Evolutionary conservation across 2,113 vertebrate genomes (phyloP).

Genomic region (Falco punctatus): DNA sequence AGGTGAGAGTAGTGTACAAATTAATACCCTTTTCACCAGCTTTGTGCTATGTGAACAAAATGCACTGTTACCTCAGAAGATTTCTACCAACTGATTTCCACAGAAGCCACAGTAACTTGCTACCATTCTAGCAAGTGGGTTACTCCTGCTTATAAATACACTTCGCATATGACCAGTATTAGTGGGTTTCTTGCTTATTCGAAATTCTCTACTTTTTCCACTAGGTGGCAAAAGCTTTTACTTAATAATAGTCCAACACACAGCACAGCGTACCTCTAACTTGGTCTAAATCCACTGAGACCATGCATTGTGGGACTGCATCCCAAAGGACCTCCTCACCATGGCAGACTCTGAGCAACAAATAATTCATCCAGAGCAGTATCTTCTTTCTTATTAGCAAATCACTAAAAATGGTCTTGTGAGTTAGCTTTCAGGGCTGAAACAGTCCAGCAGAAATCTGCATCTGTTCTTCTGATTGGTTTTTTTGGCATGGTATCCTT

Average conservation of each 20-base stretch:
- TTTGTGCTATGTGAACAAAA: not conserved
- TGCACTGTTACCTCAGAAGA: not conserved
- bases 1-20: not conserved
- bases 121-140: not conserved
- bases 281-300: not conserved
- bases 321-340: not conserved
- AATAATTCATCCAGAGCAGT: not conserved
- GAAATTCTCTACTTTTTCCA: slow-evolving; percentile 39
- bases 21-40: not conserved
- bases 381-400: not conserved
- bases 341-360: not conserved
- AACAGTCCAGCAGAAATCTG: not conserved
- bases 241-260: not conserved
- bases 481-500: not conserved
- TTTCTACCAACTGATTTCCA: not conserved
- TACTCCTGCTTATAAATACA: not conserved
- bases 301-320: rapidly evolving
- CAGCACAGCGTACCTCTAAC: not conserved
- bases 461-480: not conserved
- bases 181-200: not conserved
- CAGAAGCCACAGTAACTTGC: not conserved
- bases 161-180: not conserved
- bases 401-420: not conserved
- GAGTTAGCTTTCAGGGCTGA: not conserved
- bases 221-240: slow-evolving; percentile 63